Percentiles rank a stretch among this genome's conserved stretches.
phyloP scores from a whole-genome alignment of 2,113 vertebrate species.

The Numenius arquata region DNA sequence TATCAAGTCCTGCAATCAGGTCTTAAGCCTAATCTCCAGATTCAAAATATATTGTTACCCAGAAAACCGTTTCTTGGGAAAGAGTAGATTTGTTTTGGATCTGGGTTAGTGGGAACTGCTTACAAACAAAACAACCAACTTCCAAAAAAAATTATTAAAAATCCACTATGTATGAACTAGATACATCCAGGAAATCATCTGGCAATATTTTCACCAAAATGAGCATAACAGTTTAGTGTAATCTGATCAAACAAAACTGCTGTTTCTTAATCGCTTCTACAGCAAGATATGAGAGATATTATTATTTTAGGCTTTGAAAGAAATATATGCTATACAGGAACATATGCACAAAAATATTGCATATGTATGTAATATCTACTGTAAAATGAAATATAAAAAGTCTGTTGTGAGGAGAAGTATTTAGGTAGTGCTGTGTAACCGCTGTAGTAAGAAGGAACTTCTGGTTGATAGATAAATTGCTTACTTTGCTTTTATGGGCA shows the following conservation, averaged over 20 bases:
- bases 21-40: slow-evolving; percentile 9
- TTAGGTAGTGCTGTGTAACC: background rate
- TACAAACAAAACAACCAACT: slow-evolving; percentile 10
- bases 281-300: background rate
- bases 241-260: background rate
- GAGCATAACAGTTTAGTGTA: background rate
- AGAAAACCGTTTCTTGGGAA: slow-evolving; percentile 57
- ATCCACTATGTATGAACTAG: background rate
- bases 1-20: background rate
- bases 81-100: slow-evolving; percentile 25
- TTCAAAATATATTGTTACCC: slow-evolving; percentile 50
- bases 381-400: background rate
- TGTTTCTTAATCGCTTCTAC: background rate
- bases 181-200: background rate
- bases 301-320: background rate
- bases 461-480: background rate
- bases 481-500: background rate
- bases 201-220: background rate
- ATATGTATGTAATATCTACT: background rate
- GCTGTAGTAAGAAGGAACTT: background rate
- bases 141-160: background rate
- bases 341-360: background rate
- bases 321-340: background rate
- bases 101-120: slow-evolving; percentile 21
- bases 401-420: background rate